Base-by-base conservation (phyloP, 2,888 invertebrate species). In the Melipona beecheii region DNA sequence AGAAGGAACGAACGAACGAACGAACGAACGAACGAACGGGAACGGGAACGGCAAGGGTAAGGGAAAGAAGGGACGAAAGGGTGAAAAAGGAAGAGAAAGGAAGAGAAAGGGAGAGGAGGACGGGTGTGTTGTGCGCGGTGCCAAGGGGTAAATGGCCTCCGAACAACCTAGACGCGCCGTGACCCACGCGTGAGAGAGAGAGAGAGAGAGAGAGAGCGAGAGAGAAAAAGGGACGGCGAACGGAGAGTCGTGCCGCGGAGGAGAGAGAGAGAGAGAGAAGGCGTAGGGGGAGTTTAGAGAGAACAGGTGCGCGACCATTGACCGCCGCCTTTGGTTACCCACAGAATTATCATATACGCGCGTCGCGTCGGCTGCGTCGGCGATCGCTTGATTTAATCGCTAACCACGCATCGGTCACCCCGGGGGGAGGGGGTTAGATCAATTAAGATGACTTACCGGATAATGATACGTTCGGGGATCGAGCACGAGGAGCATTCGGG, bases 101-200 rank as follows among this genome's bases (percentile, higher is more conserved):
- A 77, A 66, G 71, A 62, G 75, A 81, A 36, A 36, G 36, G 43
- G 77, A 81, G 73, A 78, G 81, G 66, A 79, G 83, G 85, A 83
- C 81, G 82, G 86, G 84, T 85, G 86, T 86, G 85, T 85, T 88
- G 88, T 86, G 86, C 84, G 88, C 72, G 76, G 90, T 87, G 86
- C 86, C 86, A 88, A 93, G 91, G 90, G 93, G 92, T 92, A 93
- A 94, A 94, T 90, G 93, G 92, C 93, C 93, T 93, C 91, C 90
- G 87, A 90, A 93, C 93, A 93, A 86, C 93, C 93, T 93, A 93
- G 94, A 93, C 93, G 93, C 92, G 91, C 92, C 93, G 93, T 93
- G 93, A 93, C 93, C 93, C 91, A 91, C 86, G 90, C 1, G 64
- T 36, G 64, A 13, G 24, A 83, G 78, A 78, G 71, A 75, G 68